Percentiles rank a stretch among this genome's conserved stretches.
Evolutionary conservation across 1,140 invertebrate species (phyloP).

Genomic region (Ostrea denselamellosa): DNA sequence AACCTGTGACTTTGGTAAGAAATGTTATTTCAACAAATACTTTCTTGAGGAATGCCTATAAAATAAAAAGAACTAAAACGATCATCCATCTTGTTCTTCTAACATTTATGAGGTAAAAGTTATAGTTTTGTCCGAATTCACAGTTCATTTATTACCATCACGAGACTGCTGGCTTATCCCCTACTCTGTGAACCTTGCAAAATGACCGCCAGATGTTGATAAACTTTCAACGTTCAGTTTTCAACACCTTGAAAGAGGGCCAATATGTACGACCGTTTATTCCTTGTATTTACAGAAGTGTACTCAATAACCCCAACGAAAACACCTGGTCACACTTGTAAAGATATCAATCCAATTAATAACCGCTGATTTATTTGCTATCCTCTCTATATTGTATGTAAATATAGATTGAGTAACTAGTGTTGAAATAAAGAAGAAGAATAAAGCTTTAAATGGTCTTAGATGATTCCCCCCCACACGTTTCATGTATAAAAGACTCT

Average conservation of each 20-base stretch:
- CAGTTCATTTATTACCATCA: conserved; percentile 38
- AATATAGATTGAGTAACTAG: conserved; percentile 30
- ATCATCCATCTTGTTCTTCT: conserved; percentile 34
- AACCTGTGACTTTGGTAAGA: not conserved
- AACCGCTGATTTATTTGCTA: not conserved
- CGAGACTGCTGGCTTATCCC: not conserved
- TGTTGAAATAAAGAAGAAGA: not conserved
- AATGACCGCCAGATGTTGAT: conserved; percentile 29
- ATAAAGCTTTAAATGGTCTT: not conserved
- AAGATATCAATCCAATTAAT: not conserved
- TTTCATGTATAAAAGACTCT: not conserved
- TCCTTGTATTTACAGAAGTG: not conserved
- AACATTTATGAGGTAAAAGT: conserved; percentile 38
- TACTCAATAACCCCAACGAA: conserved; percentile 3
- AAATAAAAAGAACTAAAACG: conserved; percentile 13
- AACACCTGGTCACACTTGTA: conserved; percentile 22
- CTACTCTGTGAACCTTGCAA: conserved; percentile 1
- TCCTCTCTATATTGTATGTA: conserved; percentile 4
- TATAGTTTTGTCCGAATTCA: conserved; percentile 38
- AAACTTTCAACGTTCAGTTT: too few species aligned
- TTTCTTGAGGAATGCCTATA: not conserved
- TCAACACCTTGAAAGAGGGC: conserved; percentile 11
- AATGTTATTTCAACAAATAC: conserved; percentile 27
- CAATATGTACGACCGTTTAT: conserved; percentile 30
- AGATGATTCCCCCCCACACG: not conserved